Evolutionary conservation across 2,797 vertebrate species (phyloP).

Genomic region (Glyptemys insculpta): DNA sequence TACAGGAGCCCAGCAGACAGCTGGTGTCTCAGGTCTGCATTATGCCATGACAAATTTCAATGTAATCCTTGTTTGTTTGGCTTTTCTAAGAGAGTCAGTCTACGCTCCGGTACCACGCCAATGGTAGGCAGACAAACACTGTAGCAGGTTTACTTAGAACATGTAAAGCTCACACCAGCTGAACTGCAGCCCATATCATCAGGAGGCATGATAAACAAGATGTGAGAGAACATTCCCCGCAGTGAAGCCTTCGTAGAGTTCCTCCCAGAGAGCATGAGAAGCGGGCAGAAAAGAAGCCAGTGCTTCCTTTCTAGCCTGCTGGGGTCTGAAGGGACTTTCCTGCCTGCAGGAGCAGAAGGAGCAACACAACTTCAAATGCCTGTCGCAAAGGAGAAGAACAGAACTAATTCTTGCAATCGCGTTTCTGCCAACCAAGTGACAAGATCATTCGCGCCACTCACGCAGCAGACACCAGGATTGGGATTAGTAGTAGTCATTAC

Average conservation of each 20-base stretch:
- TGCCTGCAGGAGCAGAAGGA: neutral
- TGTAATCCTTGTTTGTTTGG: neutral
- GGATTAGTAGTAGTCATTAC: no score
- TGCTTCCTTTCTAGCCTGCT: neutral
- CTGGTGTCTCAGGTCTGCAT: accelerated
- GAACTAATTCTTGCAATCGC: accelerated
- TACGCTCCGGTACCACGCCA: accelerated
- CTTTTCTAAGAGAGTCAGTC: accelerated
- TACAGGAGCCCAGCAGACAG: accelerated
- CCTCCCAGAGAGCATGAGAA: neutral
- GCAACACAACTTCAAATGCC: accelerated
- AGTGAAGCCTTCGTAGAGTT: accelerated
- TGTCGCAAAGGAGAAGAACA: accelerated
- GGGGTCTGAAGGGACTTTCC: accelerated
- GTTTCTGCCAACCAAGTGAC: accelerated
- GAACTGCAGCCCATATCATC: accelerated
- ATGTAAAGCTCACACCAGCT: accelerated
- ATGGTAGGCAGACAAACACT: neutral
- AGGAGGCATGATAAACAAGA: accelerated
- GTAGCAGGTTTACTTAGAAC: accelerated
- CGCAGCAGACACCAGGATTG: accelerated
- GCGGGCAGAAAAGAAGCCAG: neutral
- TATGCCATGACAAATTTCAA: neutral
- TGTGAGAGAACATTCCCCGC: neutral
- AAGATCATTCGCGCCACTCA: neutral